Evolutionary conservation across 1,140 invertebrate species (phyloP).

Genomic region (Polypedilum pembai): DNA sequence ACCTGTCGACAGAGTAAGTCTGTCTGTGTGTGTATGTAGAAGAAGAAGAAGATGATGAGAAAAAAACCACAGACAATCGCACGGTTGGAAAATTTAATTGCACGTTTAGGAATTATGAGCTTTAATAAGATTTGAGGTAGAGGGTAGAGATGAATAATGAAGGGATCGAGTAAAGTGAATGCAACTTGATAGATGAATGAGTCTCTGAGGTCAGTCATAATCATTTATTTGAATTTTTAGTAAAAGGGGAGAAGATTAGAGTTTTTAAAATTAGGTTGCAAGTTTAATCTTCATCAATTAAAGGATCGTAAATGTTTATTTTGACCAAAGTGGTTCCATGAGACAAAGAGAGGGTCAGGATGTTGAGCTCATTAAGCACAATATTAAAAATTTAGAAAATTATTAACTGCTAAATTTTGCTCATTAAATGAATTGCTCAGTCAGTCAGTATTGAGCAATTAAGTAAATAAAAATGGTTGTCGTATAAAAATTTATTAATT

Average conservation of each 20-base stretch:
- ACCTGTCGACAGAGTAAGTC: slow-evolving; percentile 7
- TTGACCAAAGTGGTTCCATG: too few species aligned
- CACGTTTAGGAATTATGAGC: slow-evolving; percentile 17
- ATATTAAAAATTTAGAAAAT: too few species aligned
- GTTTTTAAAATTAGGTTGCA: too few species aligned
- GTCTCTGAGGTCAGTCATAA: not conserved
- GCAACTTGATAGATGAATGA: slow-evolving; percentile 5
- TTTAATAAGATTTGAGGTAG: not conserved
- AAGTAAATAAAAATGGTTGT: too few species aligned
- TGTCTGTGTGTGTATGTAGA: not conserved
- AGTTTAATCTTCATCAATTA: too few species aligned
- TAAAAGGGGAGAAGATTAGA: not conserved
- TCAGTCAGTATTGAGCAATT: too few species aligned
- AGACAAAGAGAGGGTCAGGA: too few species aligned
- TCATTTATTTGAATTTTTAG: not conserved
- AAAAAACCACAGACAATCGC: slow-evolving; percentile 9
- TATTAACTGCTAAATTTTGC: too few species aligned
- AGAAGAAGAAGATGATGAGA: not conserved
- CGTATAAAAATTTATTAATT: too few species aligned
- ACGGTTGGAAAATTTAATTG: slow-evolving; percentile 8
- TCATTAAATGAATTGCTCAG: too few species aligned
- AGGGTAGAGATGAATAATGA: not conserved
- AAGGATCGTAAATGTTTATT: too few species aligned
- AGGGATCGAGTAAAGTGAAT: not conserved
- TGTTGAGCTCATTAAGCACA: too few species aligned